Conservation (phyloP, 37 sponge, comb jelly and placozoan genomes). For the Hormiphora californensis region DNA sequence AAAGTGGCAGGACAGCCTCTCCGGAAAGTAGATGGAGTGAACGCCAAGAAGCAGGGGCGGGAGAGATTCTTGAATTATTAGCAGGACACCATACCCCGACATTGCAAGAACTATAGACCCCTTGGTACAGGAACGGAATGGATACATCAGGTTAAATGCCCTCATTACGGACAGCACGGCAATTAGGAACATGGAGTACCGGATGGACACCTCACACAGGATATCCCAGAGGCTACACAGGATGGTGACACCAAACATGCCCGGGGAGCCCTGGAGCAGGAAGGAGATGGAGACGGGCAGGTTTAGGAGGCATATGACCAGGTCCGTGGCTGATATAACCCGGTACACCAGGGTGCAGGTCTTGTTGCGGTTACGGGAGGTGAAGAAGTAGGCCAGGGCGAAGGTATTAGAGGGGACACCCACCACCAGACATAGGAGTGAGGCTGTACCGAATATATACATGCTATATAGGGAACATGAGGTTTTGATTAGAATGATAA, state of each 20-base stretch:
- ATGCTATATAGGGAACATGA: not conserved
- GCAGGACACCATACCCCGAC: not conserved
- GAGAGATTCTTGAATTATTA: not conserved
- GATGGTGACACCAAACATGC: not conserved
- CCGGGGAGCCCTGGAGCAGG: not conserved
- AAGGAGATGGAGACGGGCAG: not conserved
- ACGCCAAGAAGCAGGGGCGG: not conserved
- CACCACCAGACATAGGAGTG: not conserved
- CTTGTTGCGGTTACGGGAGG: not conserved
- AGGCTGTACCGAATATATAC: constrained; percentile 1
- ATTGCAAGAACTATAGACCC: not conserved
- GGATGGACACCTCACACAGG: not conserved
- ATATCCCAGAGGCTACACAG: not conserved
- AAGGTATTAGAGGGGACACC: not conserved
- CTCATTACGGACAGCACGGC: not conserved
- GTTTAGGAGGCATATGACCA: not conserved
- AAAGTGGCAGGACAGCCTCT: not conserved
- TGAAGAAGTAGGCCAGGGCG: not conserved
- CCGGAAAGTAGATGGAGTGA: not conserved
- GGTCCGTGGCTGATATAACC: not conserved
- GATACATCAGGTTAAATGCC: not conserved
- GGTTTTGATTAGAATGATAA: not conserved
- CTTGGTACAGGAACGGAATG: not conserved
- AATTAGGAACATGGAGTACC: not conserved
- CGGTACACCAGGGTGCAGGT: not conserved